Conservation (phyloP, 2,888 invertebrate genomes). For the Ormyrus labotus region DNA sequence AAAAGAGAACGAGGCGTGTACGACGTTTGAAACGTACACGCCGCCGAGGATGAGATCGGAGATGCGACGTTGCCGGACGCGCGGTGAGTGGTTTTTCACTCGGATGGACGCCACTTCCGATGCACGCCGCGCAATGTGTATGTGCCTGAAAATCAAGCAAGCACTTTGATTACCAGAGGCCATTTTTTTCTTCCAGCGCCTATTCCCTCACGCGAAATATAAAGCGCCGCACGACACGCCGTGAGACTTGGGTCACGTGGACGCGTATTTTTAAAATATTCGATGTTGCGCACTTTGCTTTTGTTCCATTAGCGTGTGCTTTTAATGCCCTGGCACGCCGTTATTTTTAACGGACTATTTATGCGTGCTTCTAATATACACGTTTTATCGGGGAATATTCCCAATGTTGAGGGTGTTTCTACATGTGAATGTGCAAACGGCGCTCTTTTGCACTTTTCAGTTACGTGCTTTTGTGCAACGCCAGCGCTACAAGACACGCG, state of each 20-base stretch:
- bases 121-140: too few relatives aligned
- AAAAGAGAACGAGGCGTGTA: constrained; percentile 70
- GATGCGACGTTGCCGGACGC: constrained; percentile 41
- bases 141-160: too few relatives aligned
- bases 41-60: neutral
- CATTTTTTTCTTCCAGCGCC: neutral
- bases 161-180: too few relatives aligned
- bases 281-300: neutral
- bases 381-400: constrained; percentile 9
- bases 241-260: neutral
- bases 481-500: too few relatives aligned
- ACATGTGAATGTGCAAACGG: too few relatives aligned
- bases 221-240: neutral
- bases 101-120: too few relatives aligned
- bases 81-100: too few relatives aligned
- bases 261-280: neutral
- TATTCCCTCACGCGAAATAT: too few relatives aligned
- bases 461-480: too few relatives aligned
- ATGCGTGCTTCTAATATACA: neutral
- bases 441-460: too few relatives aligned
- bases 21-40: constrained; percentile 61
- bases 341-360: constrained; percentile 36
- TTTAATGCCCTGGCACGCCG: neutral
- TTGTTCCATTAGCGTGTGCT: neutral
- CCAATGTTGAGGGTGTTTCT: neutral